A percentile compares a stretch with the other conserved stretches of the same genome.
phyloP scores from a whole-genome alignment of 2,797 vertebrate species.

The Crenuchus spilurus region DNA sequence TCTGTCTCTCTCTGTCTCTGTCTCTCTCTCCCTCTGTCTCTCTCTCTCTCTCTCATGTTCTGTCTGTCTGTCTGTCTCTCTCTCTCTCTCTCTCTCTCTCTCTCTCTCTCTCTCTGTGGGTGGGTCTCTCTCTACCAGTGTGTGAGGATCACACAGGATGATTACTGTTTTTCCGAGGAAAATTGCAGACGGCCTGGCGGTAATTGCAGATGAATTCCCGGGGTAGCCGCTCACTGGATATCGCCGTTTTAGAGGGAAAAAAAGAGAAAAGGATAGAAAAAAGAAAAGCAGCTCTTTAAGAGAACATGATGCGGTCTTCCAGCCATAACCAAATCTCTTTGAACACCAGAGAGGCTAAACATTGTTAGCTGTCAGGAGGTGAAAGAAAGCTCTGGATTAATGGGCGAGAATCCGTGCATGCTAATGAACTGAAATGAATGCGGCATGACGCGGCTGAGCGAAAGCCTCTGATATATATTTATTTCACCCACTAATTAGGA shows the following conservation, averaged over 20 bases:
- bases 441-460: neutral
- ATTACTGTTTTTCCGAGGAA: constrained; percentile 55
- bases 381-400: constrained; percentile 10
- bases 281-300: constrained; percentile 2
- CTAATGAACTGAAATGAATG: neutral
- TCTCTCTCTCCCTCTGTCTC: neutral
- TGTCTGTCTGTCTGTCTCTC: neutral
- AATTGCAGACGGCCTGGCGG: constrained; percentile 39
- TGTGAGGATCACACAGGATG: constrained; percentile 19
- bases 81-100: neutral
- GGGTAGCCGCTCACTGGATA: constrained; percentile 40
- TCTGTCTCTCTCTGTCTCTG: neutral
- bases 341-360: constrained; percentile 11
- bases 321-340: constrained; percentile 22
- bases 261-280: neutral
- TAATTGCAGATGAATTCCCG: constrained; percentile 57
- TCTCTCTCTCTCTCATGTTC: neutral
- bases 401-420: neutral
- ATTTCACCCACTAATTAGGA: neutral
- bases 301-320: constrained; percentile 31
- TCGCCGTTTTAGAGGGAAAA: constrained; percentile 39
- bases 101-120: neutral
- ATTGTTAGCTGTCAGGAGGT: neutral
- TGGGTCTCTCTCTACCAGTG: neutral
- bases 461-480: neutral